Evolutionary conservation across 2,797 vertebrate genomes (phyloP), one percentile per base, ranked within the genome.

Genomic region (Sciurus vulgaris): DNA sequence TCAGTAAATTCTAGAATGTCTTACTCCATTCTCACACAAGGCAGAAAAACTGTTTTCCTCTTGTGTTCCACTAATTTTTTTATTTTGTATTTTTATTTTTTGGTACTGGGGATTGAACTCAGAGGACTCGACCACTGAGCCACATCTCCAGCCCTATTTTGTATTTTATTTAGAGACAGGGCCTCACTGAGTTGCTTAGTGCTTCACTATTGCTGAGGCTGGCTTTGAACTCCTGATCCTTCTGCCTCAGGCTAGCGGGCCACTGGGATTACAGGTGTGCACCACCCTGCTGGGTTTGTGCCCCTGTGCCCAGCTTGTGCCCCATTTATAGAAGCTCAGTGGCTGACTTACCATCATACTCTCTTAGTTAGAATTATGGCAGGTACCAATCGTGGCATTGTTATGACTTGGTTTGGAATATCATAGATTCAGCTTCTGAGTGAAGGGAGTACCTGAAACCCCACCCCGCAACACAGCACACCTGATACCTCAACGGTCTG

Each of bases 1-100:
- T 54, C 63, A 78, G 0, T 65, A 72, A 94, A 82, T 41, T 35
- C 51, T n/a, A 54, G 6, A 2, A 30, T 56, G 18, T 83, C 49
- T 77, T 78, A 86, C 3, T 89, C 9, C 38, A 70, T 82, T 81
- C 59, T 89, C 20, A 88, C n/a, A 28, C 15, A 33, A 22, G 54
- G 56, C 38, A 93, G 65, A 28, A 77, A 92, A 82, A 38, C 41
- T 93, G 9, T 84, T 94, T 70, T 76, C 51, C 44, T 77, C 51
- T 78, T 26, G 20, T 17, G 4, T 22, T 4, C 20, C 22, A 20
- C 20, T 67, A 61, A 65, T 35, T 28, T 65, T 14, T 28, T 33
- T 6, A 38, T 18, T n/a, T 15, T 38, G 7, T 5, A 30, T 10
- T n/a, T 78, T 54, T n/a, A 6, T 35, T 12, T 54, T 13, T 24